Base-by-base conservation (phyloP, 2,888 invertebrate species). In the Ennomos fuscantarius region DNA sequence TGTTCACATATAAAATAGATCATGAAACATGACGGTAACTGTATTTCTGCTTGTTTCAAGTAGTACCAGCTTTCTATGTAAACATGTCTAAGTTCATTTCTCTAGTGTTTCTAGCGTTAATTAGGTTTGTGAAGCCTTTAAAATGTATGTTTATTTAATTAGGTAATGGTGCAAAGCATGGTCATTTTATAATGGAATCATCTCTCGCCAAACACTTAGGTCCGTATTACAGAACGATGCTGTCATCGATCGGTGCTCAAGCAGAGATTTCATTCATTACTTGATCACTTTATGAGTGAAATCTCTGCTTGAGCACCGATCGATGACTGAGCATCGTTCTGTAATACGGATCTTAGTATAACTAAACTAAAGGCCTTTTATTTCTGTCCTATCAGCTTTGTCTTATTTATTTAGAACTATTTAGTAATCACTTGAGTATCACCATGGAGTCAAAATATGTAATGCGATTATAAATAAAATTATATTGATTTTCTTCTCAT, bases 401-500 rank as follows among this genome's bases (percentile, higher is more conserved):
- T 69, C 66, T 60, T 53, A 57, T 31, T 47, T 60, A 57, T 46
- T 60, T 60, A 69, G 56, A 57, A 60, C 41, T 60, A 47, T 49
- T 65, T 55, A 62, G 51, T 55, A 53, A 54, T 51, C 62, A 64
- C 56, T 46, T 59, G 36, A 58, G 55, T 54, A 40, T 59, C 60
- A 67, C 61, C 51, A 57, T 59, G 50, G 58, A 67, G 65, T 73
- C 66, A 62, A 55, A 62, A 59, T 68, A 64, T 52, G 55, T 49
- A 62, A 54, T 68, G 62, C 64, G 63, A 67, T 70, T 68, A 66
- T 71, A 62, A 73, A 75, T 62, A 74, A 73, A 72, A 71, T 74
- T 68, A 73, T 79, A 78, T 82, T 81, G 78, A 82, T 81, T 83
- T 79, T 83, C 73, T 80, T 84, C 81, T 87, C 88, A 89, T 89